Evolutionary conservation across 2,797 vertebrate species (phyloP).

Genomic region (Psittacula echo): DNA sequence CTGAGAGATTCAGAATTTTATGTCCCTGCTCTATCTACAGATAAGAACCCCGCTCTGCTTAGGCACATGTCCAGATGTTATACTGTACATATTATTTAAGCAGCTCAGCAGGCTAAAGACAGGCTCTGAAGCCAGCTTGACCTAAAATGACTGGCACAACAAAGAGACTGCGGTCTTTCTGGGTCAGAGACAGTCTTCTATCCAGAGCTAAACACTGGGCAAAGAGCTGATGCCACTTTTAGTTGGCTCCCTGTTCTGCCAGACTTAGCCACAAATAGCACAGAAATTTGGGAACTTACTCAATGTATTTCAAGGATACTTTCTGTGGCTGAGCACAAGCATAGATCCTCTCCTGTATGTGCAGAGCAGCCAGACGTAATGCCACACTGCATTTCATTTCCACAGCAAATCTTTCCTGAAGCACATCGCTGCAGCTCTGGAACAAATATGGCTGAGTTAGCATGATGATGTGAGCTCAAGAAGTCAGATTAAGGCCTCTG

Average conservation of each 20-base stretch:
- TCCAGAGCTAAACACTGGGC: too few species aligned
- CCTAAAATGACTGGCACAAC: not conserved
- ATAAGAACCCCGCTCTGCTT: not conserved
- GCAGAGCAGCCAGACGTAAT: conserved; percentile 89
- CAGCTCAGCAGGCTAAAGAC: not conserved
- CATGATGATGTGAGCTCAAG: not conserved
- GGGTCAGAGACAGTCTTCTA: not conserved
- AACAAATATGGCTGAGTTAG: not conserved
- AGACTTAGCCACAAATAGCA: not conserved
- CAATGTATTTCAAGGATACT: conserved; percentile 92
- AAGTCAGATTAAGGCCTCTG: too few species aligned
- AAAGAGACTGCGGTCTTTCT: not conserved
- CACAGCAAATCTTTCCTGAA: conserved; percentile 94
- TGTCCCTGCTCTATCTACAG: not conserved
- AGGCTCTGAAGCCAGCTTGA: not conserved
- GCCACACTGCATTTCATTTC: conserved; percentile 97
- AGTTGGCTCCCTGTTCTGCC: not conserved
- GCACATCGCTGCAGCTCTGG: conserved; percentile 94
- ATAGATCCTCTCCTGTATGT: conserved; percentile 92
- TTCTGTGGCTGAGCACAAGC: conserved; percentile 90
- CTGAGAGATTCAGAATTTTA: not conserved
- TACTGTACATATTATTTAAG: not conserved
- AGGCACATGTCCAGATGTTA: not conserved
- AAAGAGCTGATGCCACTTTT: not conserved
- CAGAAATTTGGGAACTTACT: conserved; percentile 80